phyloP scores from a whole-genome alignment of 2,888 invertebrate genomes.

The Camponotus fellah region DNA sequence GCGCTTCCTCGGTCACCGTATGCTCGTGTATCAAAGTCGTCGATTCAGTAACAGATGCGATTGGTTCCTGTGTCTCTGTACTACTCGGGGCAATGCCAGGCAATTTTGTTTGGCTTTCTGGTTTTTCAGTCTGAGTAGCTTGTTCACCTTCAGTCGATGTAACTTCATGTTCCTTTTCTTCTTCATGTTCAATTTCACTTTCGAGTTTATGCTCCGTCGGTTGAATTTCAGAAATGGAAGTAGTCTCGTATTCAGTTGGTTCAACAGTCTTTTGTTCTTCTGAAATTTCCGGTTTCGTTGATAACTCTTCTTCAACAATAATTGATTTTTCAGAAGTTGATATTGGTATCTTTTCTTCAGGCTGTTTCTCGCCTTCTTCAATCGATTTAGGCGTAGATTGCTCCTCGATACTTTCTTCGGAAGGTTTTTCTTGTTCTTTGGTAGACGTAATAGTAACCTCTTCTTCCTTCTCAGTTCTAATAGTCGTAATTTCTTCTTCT shows the following conservation, averaged over 20 bases:
- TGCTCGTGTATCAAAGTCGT: constrained; percentile 38
- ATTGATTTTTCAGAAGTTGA: constrained; percentile 48
- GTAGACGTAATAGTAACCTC: constrained; percentile 31
- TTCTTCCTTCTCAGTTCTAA: constrained; percentile 43
- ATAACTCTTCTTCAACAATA: constrained; percentile 52
- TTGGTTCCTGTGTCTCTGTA: constrained; percentile 47
- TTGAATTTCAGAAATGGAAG: constrained; percentile 26
- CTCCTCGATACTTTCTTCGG: neutral
- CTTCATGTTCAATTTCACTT: constrained; percentile 1
- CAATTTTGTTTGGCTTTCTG: constrained; percentile 54
- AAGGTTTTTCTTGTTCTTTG: constrained; percentile 41
- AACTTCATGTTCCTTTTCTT: constrained; percentile 18
- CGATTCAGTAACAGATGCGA: constrained; percentile 40
- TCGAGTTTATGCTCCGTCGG: constrained; percentile 22
- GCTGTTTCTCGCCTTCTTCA: constrained; percentile 28
- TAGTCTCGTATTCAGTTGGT: constrained; percentile 49
- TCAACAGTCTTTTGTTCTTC: constrained; percentile 38
- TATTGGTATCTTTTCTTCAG: constrained; percentile 36
- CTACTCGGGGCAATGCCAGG: constrained; percentile 59
- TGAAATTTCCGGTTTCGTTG: constrained; percentile 53
- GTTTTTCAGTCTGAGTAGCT: constrained; percentile 61
- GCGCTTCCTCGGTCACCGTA: constrained; percentile 14
- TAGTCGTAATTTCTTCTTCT: constrained; percentile 47
- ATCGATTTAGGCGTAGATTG: constrained; percentile 22
- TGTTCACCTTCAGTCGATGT: constrained; percentile 55